A percentile compares a stretch with the other conserved stretches of the same genome.
Conservation (phyloP, 2,888 invertebrate species). For the Anarsia innoxiella region DNA sequence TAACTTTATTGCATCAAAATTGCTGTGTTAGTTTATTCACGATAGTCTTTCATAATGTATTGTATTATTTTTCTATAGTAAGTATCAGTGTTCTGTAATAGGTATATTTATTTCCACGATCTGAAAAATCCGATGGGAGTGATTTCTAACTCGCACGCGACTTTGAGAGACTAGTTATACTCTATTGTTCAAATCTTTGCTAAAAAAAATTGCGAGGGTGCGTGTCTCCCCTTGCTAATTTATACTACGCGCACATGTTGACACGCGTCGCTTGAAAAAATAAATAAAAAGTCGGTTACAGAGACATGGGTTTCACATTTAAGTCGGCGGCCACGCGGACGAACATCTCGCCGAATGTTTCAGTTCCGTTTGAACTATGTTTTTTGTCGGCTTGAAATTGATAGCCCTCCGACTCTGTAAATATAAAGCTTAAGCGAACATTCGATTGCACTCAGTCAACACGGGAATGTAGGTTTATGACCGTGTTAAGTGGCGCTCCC, state of each 20-base stretch:
- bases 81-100: neutral
- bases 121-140: conserved; percentile 53
- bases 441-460: conserved; percentile 39
- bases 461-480: conserved; percentile 43
- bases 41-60: no score
- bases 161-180: conserved; percentile 50
- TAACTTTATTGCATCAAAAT: conserved; percentile 45
- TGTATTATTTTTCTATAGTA: no score
- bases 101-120: no score
- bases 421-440: conserved; percentile 37
- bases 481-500: conserved; percentile 33
- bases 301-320: conserved; percentile 66
- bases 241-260: conserved; percentile 69
- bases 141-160: conserved; percentile 62
- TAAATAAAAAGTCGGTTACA: conserved; percentile 54
- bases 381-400: conserved; percentile 50
- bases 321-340: conserved; percentile 42
- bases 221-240: conserved; percentile 68
- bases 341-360: conserved; percentile 25
- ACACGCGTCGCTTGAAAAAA: conserved; percentile 64
- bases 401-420: conserved; percentile 39
- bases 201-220: conserved; percentile 67
- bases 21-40: no score
- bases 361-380: conserved; percentile 39
- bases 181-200: conserved; percentile 68